Evolutionary conservation across 1,140 invertebrate species (phyloP).

Genomic region (Pseudomyrmex flavicornis): DNA sequence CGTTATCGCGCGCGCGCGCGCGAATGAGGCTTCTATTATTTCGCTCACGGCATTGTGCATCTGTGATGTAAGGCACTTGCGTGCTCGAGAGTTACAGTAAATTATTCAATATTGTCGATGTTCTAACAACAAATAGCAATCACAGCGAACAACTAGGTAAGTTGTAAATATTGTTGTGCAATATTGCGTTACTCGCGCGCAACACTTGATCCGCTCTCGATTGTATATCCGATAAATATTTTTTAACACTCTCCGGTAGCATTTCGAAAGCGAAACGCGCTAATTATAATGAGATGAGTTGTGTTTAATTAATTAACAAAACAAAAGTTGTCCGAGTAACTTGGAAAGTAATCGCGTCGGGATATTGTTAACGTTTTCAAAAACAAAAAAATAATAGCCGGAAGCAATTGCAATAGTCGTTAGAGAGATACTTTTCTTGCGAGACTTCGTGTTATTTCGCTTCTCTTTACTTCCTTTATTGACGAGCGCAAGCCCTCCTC

Average conservation of each 20-base stretch:
- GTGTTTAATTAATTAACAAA: too few relatives aligned
- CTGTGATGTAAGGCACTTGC: slow-evolving; percentile 14
- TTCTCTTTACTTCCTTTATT: not conserved
- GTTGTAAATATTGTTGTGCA: not conserved
- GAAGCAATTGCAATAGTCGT: not conserved
- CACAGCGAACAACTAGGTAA: too few relatives aligned
- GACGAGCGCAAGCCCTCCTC: not conserved
- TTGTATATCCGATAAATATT: not conserved
- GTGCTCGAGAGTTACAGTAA: not conserved
- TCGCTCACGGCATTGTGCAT: slow-evolving; percentile 24
- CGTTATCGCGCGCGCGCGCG: not conserved
- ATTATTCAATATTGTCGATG: slow-evolving; percentile 10
- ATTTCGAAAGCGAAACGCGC: not conserved
- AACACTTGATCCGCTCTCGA: not conserved
- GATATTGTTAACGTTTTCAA: too few relatives aligned
- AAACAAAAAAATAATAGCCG: too few relatives aligned
- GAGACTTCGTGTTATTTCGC: not conserved
- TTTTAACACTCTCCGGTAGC: not conserved
- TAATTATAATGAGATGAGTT: too few relatives aligned
- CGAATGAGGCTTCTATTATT: slow-evolving; percentile 34
- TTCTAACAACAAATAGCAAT: not conserved
- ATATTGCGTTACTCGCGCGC: not conserved
- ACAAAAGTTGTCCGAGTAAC: too few relatives aligned
- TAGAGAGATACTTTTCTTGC: not conserved
- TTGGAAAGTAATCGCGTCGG: too few relatives aligned